phyloP scores from a whole-genome alignment of 2,888 invertebrate genomes.

The Brachynemurus nebulosus region DNA sequence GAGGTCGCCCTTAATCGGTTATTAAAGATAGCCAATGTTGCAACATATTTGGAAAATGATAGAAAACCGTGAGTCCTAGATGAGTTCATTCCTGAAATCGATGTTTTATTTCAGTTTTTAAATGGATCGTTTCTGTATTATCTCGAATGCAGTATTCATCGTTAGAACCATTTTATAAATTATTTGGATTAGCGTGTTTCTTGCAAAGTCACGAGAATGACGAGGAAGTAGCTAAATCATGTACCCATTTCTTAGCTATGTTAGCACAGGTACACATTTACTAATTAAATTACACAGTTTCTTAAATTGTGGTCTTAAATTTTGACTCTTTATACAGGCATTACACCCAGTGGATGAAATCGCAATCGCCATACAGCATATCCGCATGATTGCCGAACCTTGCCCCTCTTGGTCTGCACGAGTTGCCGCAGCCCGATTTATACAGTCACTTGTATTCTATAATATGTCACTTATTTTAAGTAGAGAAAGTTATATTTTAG shows the following conservation, averaged over 20 bases:
- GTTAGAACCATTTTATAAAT: conserved; percentile 39
- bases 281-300: not conserved
- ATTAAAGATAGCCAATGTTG: too few relatives aligned
- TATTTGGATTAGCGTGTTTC: conserved; percentile 51
- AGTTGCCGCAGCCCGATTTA: conserved; percentile 48
- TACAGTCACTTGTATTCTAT: conserved; percentile 58
- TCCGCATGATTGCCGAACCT: conserved; percentile 9
- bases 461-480: conserved; percentile 50
- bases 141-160: conserved; percentile 28
- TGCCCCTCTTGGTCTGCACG: conserved; percentile 55
- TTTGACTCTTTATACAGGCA: conserved; percentile 1
- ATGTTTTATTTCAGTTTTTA: conserved; percentile 26
- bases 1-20: too few relatives aligned
- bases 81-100: too few relatives aligned
- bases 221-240: conserved; percentile 56
- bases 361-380: conserved; percentile 3
- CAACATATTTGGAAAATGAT: too few relatives aligned
- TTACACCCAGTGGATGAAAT: conserved; percentile 7
- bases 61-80: too few relatives aligned
- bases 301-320: not conserved
- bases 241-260: conserved; percentile 50
- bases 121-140: conserved; percentile 29
- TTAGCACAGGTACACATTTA: conserved; percentile 37
- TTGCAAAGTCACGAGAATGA: conserved; percentile 66
- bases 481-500: conserved; percentile 35